Conservation (phyloP, 2,888 invertebrate genomes). For the Aspidiotus rigidus region DNA sequence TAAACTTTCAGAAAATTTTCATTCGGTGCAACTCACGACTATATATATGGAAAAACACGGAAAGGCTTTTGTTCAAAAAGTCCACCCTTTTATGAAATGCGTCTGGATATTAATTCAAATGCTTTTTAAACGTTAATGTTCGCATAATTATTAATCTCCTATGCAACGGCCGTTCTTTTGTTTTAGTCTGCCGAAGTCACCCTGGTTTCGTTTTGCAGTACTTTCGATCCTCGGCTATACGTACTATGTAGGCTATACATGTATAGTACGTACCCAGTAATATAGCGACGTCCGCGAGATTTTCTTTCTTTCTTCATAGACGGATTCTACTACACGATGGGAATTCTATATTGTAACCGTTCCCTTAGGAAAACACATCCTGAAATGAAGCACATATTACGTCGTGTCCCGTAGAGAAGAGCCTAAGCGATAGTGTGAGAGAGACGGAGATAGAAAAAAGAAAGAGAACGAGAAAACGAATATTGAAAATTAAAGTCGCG, state of each 20-base stretch:
- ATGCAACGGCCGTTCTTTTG: constrained; percentile 33
- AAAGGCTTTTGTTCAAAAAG: constrained; percentile 26
- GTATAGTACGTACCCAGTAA: background rate
- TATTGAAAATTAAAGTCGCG: constrained; percentile 2
- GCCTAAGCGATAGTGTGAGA: no score
- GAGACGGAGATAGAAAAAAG: no score
- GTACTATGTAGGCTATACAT: background rate
- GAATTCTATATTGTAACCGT: constrained; percentile 32
- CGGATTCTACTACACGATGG: constrained; percentile 31
- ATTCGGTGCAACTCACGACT: constrained; percentile 9
- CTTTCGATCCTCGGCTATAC: constrained; percentile 1
- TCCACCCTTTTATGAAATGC: constrained; percentile 33
- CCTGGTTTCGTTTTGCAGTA: constrained; percentile 12
- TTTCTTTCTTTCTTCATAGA: constrained; percentile 6
- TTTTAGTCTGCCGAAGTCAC: constrained; percentile 32
- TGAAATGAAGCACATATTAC: constrained; percentile 16
- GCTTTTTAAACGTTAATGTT: constrained; percentile 33
- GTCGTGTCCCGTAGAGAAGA: constrained; percentile 11
- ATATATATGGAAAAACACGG: constrained; percentile 11
- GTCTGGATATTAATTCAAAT: constrained; percentile 34
- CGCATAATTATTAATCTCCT: constrained; percentile 34
- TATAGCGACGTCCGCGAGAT: constrained; percentile 22
- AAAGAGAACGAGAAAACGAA: background rate
- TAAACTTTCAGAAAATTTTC: constrained; percentile 33
- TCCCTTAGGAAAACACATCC: constrained; percentile 30